Conservation (phyloP, 2,888 invertebrate genomes). For the Agrochola litura region DNA sequence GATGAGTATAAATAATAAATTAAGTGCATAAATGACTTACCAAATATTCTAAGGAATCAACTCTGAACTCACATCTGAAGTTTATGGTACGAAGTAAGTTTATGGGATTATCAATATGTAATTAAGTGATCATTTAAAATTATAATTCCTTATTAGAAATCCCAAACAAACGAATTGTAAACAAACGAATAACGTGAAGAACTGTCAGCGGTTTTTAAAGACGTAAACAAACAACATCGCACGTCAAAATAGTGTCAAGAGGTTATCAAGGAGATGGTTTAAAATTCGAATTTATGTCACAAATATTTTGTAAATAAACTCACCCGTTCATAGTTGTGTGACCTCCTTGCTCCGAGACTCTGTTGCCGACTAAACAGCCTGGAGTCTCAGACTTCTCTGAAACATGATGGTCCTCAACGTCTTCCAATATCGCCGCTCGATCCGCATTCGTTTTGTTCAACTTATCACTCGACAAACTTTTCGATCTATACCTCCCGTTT, state of each 20-base stretch:
- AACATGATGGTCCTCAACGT: conserved; percentile 85
- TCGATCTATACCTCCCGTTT: conserved; percentile 84
- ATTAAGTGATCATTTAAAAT: background rate
- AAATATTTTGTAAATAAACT: conserved; percentile 63
- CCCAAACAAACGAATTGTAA: background rate
- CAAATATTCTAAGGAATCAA: background rate
- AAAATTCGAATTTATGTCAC: conserved; percentile 15
- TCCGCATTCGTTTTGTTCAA: conserved; percentile 86
- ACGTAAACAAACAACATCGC: conserved; percentile 39
- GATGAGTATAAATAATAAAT: background rate
- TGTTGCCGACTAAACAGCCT: conserved; percentile 83
- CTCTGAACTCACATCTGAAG: background rate
- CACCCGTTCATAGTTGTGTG: conserved; percentile 79
- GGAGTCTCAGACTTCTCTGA: conserved; percentile 86
- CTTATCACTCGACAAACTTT: conserved; percentile 89
- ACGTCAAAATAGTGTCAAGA: conserved; percentile 32
- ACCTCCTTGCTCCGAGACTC: conserved; percentile 78
- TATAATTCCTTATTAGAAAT: background rate
- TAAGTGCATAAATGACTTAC: background rate
- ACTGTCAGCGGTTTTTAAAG: background rate
- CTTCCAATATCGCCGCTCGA: conserved; percentile 86
- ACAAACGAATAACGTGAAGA: background rate
- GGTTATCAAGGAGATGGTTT: conserved; percentile 25
- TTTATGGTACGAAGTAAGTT: background rate
- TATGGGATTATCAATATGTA: background rate